Evolutionary conservation across 1,140 invertebrate genomes (phyloP).

Genomic region (Neodiprion lecontei): DNA sequence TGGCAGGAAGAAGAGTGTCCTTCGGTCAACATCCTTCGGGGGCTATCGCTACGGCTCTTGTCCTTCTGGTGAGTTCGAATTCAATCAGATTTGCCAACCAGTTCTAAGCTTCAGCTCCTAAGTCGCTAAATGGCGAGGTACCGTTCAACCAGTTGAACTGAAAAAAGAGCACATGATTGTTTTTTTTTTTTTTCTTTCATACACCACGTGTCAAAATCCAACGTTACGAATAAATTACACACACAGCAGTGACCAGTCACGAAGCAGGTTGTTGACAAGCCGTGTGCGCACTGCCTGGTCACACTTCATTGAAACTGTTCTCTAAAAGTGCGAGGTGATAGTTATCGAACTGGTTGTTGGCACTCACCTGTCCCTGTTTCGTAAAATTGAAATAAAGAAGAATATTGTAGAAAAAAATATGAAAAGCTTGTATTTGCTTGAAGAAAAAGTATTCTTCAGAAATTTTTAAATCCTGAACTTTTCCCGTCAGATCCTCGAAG

Average conservation of each 20-base stretch:
- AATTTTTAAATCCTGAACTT: too few species aligned
- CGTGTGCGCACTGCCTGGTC: neutral
- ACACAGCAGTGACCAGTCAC: too few species aligned
- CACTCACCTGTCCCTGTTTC: neutral
- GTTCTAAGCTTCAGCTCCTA: neutral
- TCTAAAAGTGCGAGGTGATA: neutral
- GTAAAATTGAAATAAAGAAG: neutral
- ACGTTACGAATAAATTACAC: too few species aligned
- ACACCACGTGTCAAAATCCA: too few species aligned
- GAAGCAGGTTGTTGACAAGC: neutral
- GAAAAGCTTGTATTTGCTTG: too few species aligned
- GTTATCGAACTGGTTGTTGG: neutral
- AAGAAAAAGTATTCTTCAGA: too few species aligned
- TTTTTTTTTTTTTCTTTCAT: too few species aligned
- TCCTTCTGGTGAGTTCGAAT: conserved; percentile 54
- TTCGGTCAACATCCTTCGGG: conserved; percentile 51
- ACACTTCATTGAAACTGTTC: neutral
- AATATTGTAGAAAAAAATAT: too few species aligned
- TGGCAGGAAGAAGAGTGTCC: conserved; percentile 51
- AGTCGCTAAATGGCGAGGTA: neutral
- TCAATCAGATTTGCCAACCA: neutral
- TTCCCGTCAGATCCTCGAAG: too few species aligned
- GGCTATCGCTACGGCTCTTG: conserved; percentile 42
- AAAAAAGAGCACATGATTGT: too few species aligned
- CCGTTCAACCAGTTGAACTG: too few species aligned